Evolutionary conservation across 2,113 vertebrate species (phyloP).

Genomic region (Labeo rohita): DNA sequence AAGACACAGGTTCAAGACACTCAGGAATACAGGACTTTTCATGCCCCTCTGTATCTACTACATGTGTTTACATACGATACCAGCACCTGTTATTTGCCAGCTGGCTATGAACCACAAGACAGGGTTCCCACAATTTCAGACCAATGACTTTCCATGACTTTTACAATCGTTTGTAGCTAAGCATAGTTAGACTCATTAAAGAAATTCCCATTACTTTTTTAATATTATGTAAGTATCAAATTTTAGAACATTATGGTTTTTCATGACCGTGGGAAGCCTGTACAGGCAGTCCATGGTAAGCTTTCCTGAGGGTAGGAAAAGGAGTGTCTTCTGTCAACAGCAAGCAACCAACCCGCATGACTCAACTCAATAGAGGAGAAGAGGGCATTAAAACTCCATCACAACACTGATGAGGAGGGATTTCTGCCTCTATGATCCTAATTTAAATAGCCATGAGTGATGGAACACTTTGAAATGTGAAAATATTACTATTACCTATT

Average conservation of each 20-base stretch:
- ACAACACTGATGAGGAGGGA: conserved; percentile 40
- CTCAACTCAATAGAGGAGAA: conserved; percentile 62
- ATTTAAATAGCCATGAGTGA: not conserved
- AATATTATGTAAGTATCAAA: not conserved
- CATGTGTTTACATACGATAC: conserved; percentile 60
- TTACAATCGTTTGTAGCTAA: not conserved
- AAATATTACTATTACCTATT: not conserved
- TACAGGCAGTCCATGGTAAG: conserved; percentile 19
- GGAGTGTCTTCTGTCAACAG: conserved; percentile 48
- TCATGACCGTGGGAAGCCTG: conserved; percentile 43
- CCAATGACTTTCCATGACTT: not conserved
- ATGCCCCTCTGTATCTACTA: conserved; percentile 65
- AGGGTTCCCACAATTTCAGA: conserved; percentile 51
- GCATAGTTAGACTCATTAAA: conserved; percentile 32
- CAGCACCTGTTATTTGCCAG: conserved; percentile 75
- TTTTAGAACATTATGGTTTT: conserved; percentile 26
- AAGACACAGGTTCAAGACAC: conserved; percentile 49
- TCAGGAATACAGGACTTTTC: conserved; percentile 64
- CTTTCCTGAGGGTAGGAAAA: conserved; percentile 52
- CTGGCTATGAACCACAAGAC: conserved; percentile 74
- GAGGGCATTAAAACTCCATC: conserved; percentile 16
- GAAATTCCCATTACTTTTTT: not conserved
- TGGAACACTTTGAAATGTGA: too few species aligned
- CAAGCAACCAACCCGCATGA: conserved; percentile 58
- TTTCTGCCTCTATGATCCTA: not conserved